A percentile compares a stretch with the other conserved stretches of the same genome.
Evolutionary conservation across 2,113 vertebrate genomes (phyloP).

Genomic region (Eudyptes chrysolophus): DNA sequence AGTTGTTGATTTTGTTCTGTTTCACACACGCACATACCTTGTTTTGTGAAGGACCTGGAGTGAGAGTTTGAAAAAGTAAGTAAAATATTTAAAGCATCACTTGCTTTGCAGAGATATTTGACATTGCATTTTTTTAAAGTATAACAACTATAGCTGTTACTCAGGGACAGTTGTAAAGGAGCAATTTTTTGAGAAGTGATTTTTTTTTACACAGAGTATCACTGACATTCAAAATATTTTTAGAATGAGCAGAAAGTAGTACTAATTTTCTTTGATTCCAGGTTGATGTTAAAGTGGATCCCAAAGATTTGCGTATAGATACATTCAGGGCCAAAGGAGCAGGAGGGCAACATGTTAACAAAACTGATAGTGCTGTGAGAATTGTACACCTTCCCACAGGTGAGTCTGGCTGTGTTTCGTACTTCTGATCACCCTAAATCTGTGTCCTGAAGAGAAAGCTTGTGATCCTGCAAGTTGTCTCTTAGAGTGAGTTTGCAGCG

Average conservation of each 20-base stretch:
- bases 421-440: not conserved
- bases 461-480: not conserved
- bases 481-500: not conserved
- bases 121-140: not conserved
- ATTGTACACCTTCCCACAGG: conserved; percentile 92
- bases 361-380: conserved; percentile 92
- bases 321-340: conserved; percentile 90
- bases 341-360: conserved; percentile 94
- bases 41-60: not conserved
- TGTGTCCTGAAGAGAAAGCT: not conserved
- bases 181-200: not conserved
- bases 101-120: not conserved
- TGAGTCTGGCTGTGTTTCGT: conserved; percentile 16
- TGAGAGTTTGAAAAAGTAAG: not conserved
- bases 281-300: conserved; percentile 86
- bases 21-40: not conserved
- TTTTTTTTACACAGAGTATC: not conserved
- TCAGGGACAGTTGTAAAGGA: not conserved
- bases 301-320: conserved; percentile 88
- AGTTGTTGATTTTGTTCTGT: not conserved
- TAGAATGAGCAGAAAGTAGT: not conserved
- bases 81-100: not conserved
- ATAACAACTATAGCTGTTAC: not conserved
- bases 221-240: not conserved
- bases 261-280: conserved; percentile 48